Evolutionary conservation across 1,140 invertebrate genomes (phyloP).

Genomic region (Drosophila repletoides): DNA sequence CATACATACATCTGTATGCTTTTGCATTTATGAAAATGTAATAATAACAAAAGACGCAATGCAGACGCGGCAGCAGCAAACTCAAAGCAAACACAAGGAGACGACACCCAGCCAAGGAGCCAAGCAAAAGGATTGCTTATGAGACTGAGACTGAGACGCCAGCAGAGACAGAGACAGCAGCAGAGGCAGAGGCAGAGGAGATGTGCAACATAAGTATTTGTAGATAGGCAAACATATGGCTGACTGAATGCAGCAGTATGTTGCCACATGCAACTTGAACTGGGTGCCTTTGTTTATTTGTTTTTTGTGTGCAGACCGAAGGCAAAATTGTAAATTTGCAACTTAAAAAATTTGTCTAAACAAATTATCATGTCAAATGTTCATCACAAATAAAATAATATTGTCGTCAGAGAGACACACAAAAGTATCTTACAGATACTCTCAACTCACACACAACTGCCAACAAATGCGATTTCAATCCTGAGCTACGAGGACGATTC

Average conservation of each 20-base stretch:
- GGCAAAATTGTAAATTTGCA: constrained; percentile 46
- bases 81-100: constrained; percentile 43
- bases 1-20: constrained; percentile 30
- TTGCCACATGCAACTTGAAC: constrained; percentile 18
- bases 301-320: constrained; percentile 11
- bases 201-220: constrained; percentile 41
- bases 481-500: too few species aligned
- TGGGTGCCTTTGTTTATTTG: background rate
- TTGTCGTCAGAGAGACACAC: constrained; percentile 2
- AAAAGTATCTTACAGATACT: constrained; percentile 13
- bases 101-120: constrained; percentile 9
- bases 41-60: constrained; percentile 80
- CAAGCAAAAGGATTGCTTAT: constrained; percentile 17
- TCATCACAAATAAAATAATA: constrained; percentile 39
- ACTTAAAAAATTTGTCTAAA: constrained; percentile 74
- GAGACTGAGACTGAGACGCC: background rate
- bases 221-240: constrained; percentile 64
- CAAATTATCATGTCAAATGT: constrained; percentile 74
- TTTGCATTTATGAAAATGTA: constrained; percentile 80
- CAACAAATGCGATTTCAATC: background rate
- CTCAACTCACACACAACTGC: background rate
- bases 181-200: background rate
- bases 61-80: constrained; percentile 60
- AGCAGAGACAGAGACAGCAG: background rate
- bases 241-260: constrained; percentile 52